Percentiles rank a stretch among this genome's conserved stretches.
Conservation (phyloP, 2,113 vertebrate genomes). For the Origma solitaria region DNA sequence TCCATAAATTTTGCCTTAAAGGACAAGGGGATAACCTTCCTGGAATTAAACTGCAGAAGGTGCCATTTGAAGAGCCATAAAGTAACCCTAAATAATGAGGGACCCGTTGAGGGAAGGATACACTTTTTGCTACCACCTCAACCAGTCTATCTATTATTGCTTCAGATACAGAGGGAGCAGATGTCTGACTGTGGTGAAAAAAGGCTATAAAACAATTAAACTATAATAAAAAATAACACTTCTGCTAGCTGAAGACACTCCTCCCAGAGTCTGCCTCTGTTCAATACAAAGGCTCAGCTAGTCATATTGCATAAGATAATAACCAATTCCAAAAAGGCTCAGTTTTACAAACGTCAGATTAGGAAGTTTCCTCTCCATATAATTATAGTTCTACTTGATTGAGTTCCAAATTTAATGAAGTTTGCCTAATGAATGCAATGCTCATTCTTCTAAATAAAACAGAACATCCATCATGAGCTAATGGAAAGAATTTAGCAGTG, state of each 20-base stretch:
- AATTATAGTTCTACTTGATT: conserved; percentile 45
- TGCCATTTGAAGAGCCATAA: neutral
- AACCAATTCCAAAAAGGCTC: neutral
- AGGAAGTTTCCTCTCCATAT: conserved; percentile 6
- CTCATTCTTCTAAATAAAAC: conserved; percentile 57
- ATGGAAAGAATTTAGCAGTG: conserved; percentile 3
- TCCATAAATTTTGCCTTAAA: neutral
- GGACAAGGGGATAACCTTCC: neutral
- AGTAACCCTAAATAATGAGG: neutral
- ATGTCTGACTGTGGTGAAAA: neutral
- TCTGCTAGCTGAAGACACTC: neutral
- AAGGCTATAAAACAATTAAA: conserved; percentile 6
- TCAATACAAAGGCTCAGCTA: neutral
- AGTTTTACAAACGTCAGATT: conserved; percentile 10
- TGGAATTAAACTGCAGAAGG: neutral
- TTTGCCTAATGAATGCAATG: conserved; percentile 37
- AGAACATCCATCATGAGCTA: conserved; percentile 40
- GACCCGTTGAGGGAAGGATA: neutral
- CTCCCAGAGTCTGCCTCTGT: neutral
- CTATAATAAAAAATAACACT: neutral
- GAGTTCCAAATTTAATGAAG: conserved; percentile 49
- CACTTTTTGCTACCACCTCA: neutral
- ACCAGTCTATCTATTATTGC: neutral
- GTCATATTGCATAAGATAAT: neutral
- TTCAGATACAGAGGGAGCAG: neutral